Conservation (phyloP, 2,888 invertebrate species). For the Oithona nana region DNA sequence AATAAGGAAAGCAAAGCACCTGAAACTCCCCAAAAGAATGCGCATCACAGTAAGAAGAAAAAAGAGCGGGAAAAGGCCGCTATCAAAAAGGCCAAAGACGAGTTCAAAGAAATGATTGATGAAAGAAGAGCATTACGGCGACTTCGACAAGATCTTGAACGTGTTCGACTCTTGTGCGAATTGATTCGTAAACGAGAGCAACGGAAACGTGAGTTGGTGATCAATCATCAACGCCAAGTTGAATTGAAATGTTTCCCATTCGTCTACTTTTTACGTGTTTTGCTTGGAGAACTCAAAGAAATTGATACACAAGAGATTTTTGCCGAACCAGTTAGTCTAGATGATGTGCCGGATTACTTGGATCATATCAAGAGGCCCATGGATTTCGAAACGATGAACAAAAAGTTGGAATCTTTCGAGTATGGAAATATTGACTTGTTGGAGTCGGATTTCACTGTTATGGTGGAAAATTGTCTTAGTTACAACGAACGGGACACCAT, state of each 20-base stretch:
- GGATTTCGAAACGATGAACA: constrained; percentile 71
- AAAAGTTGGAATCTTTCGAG: constrained; percentile 29
- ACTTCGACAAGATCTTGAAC: constrained; percentile 77
- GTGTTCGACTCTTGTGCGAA: constrained; percentile 77
- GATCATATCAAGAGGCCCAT: constrained; percentile 65
- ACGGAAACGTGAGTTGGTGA: constrained; percentile 62
- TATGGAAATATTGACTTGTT: constrained; percentile 48
- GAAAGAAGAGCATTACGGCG: constrained; percentile 86
- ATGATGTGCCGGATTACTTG: constrained; percentile 62
- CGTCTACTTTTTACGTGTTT: neutral
- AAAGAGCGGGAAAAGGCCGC: neutral
- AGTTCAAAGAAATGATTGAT: constrained; percentile 39
- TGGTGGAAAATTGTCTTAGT: constrained; percentile 82
- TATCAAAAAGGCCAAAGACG: constrained; percentile 30
- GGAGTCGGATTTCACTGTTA: constrained; percentile 76
- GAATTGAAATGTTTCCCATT: constrained; percentile 24
- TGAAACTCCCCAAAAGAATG: constrained; percentile 16
- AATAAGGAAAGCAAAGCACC: constrained; percentile 2
- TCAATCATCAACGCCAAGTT: constrained; percentile 33
- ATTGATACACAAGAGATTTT: constrained; percentile 10
- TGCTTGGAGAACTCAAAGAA: neutral
- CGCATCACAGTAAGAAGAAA: constrained; percentile 17
- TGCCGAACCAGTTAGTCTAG: constrained; percentile 11
- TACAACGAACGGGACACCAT: constrained; percentile 91
- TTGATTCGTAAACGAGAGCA: constrained; percentile 87